Evolutionary conservation across 2,888 invertebrate species (phyloP), one percentile per base, ranked within the genome.

Genomic region (Drosophila histrio): DNA sequence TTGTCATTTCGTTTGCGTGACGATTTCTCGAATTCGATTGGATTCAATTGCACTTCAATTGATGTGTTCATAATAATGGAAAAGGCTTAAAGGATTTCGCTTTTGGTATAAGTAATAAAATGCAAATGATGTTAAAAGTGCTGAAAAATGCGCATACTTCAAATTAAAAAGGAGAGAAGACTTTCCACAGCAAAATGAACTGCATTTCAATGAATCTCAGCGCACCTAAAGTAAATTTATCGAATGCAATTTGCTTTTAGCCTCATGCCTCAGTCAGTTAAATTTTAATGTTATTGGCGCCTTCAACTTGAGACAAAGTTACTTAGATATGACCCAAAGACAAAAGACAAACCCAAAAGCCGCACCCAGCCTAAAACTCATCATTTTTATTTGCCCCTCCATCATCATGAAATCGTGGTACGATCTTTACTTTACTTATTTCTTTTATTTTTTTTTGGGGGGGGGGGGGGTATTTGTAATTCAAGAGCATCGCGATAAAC

Each of bases 401-500:
- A 62, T 60, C 72, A 57, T 32, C 28, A 32, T 13, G 8, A 32
- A 32, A 32, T 32, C 13, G 3, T 7, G 19, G n/a, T 7, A 44
- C 26, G 28, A 47, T 47, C 47, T 32, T 47, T 21, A 13, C 13
- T 13, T 47, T n/a, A 2, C n/a, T n/a, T n/a, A 13, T 44, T 17
- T 8, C 2, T 9, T 28, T 9, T 11, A 6, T 47, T n/a, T 13
- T 30, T 7, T 32, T 8, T 34, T 46, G 39, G 8, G 50, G 28
- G 28, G 34, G 39, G 39, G 39, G 8, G 50, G 28, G 28, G 34
- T 60, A 73, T 78, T 79, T 74, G 71, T 80, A 81, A 89, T 90
- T 89, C 90, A 89, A 90, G 90, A 89, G 88, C 89, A 90, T 88
- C 87, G 72, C 77, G 90, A 90, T 89, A 79, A 77, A 77, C 41